Evolutionary conservation across 1,140 invertebrate genomes (phyloP).

Genomic region (Heliconius eleuchia): DNA sequence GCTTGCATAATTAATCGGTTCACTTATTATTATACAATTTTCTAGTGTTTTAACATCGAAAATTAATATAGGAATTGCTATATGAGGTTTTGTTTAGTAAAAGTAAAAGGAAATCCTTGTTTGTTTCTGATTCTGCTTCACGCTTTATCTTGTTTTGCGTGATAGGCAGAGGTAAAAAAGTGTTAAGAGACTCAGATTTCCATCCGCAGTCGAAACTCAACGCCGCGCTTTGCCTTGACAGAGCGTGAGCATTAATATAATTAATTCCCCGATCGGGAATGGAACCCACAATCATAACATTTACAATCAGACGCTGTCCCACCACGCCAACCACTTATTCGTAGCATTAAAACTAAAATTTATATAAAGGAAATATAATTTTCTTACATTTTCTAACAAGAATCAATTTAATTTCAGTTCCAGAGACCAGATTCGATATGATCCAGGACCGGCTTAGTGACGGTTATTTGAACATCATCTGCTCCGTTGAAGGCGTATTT

Average conservation of each 20-base stretch:
- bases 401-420: constrained; percentile 67
- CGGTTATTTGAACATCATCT: constrained; percentile 79
- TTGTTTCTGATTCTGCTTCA: no score
- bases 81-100: background rate
- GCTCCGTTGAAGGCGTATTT: constrained; percentile 80
- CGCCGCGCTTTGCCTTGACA: no score
- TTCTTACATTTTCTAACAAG: background rate
- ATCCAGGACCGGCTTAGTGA: constrained; percentile 71
- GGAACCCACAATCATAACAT: no score
- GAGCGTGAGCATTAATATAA: no score
- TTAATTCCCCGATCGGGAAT: no score
- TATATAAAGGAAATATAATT: background rate
- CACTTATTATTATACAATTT: constrained; percentile 39
- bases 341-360: background rate
- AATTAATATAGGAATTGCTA: background rate
- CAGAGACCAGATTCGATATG: constrained; percentile 80
- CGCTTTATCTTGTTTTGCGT: no score
- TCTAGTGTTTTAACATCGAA: constrained; percentile 13
- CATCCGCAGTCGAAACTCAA: no score
- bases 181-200: no score
- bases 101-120: no score
- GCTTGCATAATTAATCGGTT: constrained; percentile 40
- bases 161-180: no score
- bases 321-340: no score
- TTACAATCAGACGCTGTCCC: no score